A percentile compares a stretch with the other conserved stretches of the same genome.
Conservation (phyloP, 2,888 invertebrate species). For the Tachystola acroxantha region DNA sequence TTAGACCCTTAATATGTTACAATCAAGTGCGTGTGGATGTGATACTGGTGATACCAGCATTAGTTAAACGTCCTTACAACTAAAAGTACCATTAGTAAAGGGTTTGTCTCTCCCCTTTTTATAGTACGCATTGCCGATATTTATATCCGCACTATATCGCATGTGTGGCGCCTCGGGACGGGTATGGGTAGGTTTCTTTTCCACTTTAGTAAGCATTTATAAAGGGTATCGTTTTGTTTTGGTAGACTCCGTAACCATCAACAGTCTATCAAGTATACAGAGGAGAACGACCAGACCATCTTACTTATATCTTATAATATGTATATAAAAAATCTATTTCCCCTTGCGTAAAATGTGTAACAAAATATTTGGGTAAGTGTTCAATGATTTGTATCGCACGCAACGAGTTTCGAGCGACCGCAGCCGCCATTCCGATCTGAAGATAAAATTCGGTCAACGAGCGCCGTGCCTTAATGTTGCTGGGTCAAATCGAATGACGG, state of each 20-base stretch:
- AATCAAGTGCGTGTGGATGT: slow-evolving; percentile 34
- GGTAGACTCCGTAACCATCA: too few species aligned
- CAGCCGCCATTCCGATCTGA: slow-evolving; percentile 25
- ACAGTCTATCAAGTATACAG: too few species aligned
- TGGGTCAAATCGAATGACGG: slow-evolving; percentile 37
- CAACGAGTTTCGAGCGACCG: slow-evolving; percentile 25
- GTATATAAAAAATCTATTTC: neutral
- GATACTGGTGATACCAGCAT: slow-evolving; percentile 20
- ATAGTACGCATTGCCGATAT: neutral
- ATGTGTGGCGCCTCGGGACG: too few species aligned
- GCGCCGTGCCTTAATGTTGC: slow-evolving; percentile 32
- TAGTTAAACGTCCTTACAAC: slow-evolving; percentile 8
- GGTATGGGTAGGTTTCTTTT: too few species aligned
- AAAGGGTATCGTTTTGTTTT: too few species aligned
- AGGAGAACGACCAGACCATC: too few species aligned
- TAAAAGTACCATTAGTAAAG: slow-evolving; percentile 9
- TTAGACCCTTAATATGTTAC: slow-evolving; percentile 43
- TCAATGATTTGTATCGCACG: slow-evolving; percentile 30
- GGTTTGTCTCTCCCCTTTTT: neutral
- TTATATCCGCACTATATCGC: neutral
- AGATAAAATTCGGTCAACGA: slow-evolving; percentile 52
- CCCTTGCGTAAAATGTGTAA: slow-evolving; percentile 17
- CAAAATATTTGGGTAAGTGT: slow-evolving; percentile 29
- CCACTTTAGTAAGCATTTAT: too few species aligned
- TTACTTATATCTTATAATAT: too few species aligned